Evolutionary conservation across 2,888 invertebrate genomes (phyloP), one percentile per base, ranked within the genome.

Genomic region (Anticlea derivata): DNA sequence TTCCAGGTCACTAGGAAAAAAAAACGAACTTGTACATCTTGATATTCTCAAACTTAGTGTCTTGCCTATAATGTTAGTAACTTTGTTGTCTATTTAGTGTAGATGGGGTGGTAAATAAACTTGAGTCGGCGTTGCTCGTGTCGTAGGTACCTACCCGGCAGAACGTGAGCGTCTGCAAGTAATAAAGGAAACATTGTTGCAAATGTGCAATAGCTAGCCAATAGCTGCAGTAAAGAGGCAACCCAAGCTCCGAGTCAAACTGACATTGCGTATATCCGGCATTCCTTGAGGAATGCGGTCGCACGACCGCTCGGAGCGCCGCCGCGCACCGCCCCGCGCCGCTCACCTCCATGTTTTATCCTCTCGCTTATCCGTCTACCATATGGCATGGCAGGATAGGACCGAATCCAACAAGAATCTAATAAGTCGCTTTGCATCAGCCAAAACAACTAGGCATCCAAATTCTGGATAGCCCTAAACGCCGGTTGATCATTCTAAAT

Each of bases 231-330:
- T 65, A 66, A 64, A 71, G 69, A 71, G 69, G 68, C 66, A 71
- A 68, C 66, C 65, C 65, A 58, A 74, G 72, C 73, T 71, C 67
- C 27, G 65, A 84, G 79, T 81, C 83, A 83, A 83, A 87, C 86
- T 89, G 88, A 89, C 89, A 89, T 88, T 88, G 89, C 86, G 78
- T 88, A 80, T 79, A 83, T 86, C 88, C 84, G 86, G 85, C 84
- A 89, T 86, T 82, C 83, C 86, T 79, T 80, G 83, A 80, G 89
- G 89, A 90, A 90, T 89, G 90, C 87, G 88, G 89, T 86, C 89
- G 88, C 73, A 65, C 78, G 78, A 72, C 83, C 81, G 74, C 73
- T 65, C 75, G 77, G 75, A 86, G n/a, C 4, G 17, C 84, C 76
- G 73, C 73, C 72, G 76, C 74, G 73, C 76, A 71, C 73, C 74